Evolutionary conservation across 2,888 invertebrate species (phyloP).

Genomic region (Noctua pronuba): DNA sequence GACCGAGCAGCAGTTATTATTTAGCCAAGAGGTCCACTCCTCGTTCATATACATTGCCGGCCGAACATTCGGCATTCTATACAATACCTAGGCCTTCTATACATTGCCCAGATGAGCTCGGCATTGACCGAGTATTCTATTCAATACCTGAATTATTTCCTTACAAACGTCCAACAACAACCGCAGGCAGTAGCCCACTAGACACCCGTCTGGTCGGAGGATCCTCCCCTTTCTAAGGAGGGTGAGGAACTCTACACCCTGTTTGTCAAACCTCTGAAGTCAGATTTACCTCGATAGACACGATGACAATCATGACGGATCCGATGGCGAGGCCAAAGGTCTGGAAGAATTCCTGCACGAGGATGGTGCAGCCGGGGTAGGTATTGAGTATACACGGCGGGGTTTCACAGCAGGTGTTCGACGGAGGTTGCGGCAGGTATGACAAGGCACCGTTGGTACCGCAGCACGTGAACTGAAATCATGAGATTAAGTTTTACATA

Average conservation of each 20-base stretch:
- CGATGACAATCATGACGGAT: constrained; percentile 91
- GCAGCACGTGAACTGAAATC: constrained; percentile 90
- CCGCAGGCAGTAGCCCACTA: not conserved
- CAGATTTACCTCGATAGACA: constrained; percentile 91
- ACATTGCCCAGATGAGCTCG: not conserved
- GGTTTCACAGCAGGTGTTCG: constrained; percentile 84
- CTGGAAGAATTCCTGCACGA: constrained; percentile 82
- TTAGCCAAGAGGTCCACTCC: too few relatives aligned
- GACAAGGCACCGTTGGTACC: constrained; percentile 83
- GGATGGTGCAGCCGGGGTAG: constrained; percentile 87
- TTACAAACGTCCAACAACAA: too few relatives aligned
- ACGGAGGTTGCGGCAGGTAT: constrained; percentile 77
- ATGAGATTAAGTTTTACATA: not conserved
- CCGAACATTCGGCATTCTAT: not conserved
- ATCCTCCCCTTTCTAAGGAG: not conserved
- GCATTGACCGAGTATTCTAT: not conserved
- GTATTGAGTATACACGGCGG: constrained; percentile 75
- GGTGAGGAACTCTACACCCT: not conserved
- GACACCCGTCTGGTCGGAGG: too few relatives aligned
- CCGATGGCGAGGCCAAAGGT: constrained; percentile 90
- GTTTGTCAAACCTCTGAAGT: not conserved
- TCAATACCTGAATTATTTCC: not conserved
- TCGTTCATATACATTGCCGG: not conserved
- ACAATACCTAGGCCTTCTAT: not conserved
- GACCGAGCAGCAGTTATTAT: too few relatives aligned